phyloP scores from a whole-genome alignment of 1,140 invertebrate genomes.

The Drosophila parvula region DNA sequence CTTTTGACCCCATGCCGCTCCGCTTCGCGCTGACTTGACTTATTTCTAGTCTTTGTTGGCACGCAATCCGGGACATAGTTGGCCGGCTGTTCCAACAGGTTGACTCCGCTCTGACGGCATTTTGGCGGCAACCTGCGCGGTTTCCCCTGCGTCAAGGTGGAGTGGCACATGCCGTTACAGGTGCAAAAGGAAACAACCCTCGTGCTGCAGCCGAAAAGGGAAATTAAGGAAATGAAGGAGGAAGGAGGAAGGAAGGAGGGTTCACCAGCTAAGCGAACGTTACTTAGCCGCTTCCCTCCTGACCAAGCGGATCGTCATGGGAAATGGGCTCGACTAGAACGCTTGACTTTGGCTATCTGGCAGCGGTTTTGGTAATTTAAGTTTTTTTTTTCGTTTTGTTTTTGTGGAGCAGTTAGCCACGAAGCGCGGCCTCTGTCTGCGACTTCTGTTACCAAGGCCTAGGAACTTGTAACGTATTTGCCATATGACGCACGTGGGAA shows the following conservation, averaged over 20 bases:
- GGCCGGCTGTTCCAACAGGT: constrained; percentile 64
- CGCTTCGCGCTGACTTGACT: constrained; percentile 7
- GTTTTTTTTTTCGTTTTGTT: constrained; percentile 3
- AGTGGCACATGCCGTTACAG: constrained; percentile 69
- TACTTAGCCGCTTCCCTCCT: constrained; percentile 38
- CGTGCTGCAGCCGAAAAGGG: constrained; percentile 3
- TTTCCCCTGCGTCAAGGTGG: constrained; percentile 9
- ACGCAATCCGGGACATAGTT: constrained; percentile 48
- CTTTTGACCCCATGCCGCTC: constrained; percentile 9
- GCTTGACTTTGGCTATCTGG: constrained; percentile 36
- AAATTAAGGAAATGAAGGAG: background rate
- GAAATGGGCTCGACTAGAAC: constrained; percentile 49
- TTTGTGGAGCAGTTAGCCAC: constrained; percentile 51
- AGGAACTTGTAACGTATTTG: constrained; percentile 64
- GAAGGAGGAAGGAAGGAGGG: constrained; percentile 6
- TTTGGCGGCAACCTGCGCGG: constrained; percentile 65
- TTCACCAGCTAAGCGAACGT: constrained; percentile 31
- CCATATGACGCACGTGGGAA: constrained; percentile 66
- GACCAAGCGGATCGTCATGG: constrained; percentile 56
- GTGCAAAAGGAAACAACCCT: constrained; percentile 69
- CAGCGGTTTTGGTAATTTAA: constrained; percentile 32
- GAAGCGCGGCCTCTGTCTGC: constrained; percentile 40
- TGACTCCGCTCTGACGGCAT: constrained; percentile 45
- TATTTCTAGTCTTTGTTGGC: constrained; percentile 15
- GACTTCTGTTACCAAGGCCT: constrained; percentile 54